Base-by-base conservation (phyloP, 2,113 vertebrate species). In the Megaceryle torquata region DNA sequence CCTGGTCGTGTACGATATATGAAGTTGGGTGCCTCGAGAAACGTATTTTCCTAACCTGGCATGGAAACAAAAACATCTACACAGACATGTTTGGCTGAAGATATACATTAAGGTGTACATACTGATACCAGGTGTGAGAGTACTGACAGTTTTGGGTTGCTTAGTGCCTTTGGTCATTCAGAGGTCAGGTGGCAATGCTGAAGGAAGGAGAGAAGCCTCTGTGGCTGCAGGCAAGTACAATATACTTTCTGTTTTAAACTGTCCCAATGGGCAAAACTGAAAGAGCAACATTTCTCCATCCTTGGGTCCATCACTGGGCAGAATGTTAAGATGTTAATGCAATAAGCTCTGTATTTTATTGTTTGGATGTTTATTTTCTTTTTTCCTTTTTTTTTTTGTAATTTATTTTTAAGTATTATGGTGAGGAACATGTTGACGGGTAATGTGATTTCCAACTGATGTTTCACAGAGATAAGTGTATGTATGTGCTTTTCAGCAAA, bases 51-150 rank as follows among this genome's bases (percentile, higher is more conserved):
- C 53, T 33, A 53, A 21, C 10, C 14, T 76, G n/a, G 3, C 12
- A 44, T 37, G 59, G 33, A 60, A 86, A 37, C 67, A 21, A 51
- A 60, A 9, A 3, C 14, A 13, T 28, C 16, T 17, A 2, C 5
- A 5, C 1, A 3, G 60, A 12, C 17, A 7, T 11, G n/a, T 44
- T 48, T 81, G 67, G 41, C 43, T 37, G 21, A 43, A 44, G 43
- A 15, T 5, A 4, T 1, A 41, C 6, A 1, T 18, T 7, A 57
- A 48, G n/a, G 7, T 29, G 9, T 69, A 13, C 4, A 0, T 29
- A 11, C 28, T 25, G 33, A 19, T 20, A 15, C 25, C 9, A 33
- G 7, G 9, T 2, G 1, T 1, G 5, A 15, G 31, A 41, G 17
- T 39, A 19, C n/a, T 11, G n/a, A 3, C 11, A 35, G 17, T 15